Base-by-base conservation (phyloP, 1,140 invertebrate species). In the Meloidogyne exigua region DNA sequence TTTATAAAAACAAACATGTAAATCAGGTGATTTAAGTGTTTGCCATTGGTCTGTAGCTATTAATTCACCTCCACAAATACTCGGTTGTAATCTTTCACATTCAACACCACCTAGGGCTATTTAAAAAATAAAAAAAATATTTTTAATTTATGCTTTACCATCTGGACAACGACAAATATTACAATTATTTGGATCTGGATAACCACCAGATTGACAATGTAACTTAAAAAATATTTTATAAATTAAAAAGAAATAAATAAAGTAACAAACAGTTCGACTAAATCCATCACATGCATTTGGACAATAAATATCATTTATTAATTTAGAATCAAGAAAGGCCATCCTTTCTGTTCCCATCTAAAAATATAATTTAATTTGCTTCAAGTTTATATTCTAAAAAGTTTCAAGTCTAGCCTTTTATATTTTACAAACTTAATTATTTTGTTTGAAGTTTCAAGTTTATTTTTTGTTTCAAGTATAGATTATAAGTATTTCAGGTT, bases 241-340 rank as follows among this genome's bases (percentile, higher is more conserved):
- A 64, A 62, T 9, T 57, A 23, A 32, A n/a, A 32, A 64, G 11
- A 2, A n/a, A 18, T 26, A 66, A n/a, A n/a, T 15, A 44, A 42
- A 10, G 15, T 21, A 32, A 72, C 49, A 32, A 23, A 73, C 72
- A 7, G 28, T 62, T 73, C 72, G 23, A 5, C 23, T 42, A 62
- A 73, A 12, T 18, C 65, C 44, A 32, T 62, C 57, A n/a, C 25
- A 80, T 73, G 64, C 57, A 86, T 86, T 84, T 71, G 82, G 79
- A 77, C 85, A 87, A 67, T 87, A 87, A 63, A 87, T 86, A 64
- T 88, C 81, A 76, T 88, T 88, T 68, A 88, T 88, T 36, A 88
- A 80, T 78, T 88, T 88, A 0, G 83, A 81, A 80, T 88, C 87
- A 49, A 88, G 77, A 79, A 88, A 88, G 13, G 87, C 87, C 83